Evolutionary conservation across 2,888 invertebrate genomes (phyloP), one percentile per base, ranked within the genome.

Genomic region (Caenorhabditis parvicauda): DNA sequence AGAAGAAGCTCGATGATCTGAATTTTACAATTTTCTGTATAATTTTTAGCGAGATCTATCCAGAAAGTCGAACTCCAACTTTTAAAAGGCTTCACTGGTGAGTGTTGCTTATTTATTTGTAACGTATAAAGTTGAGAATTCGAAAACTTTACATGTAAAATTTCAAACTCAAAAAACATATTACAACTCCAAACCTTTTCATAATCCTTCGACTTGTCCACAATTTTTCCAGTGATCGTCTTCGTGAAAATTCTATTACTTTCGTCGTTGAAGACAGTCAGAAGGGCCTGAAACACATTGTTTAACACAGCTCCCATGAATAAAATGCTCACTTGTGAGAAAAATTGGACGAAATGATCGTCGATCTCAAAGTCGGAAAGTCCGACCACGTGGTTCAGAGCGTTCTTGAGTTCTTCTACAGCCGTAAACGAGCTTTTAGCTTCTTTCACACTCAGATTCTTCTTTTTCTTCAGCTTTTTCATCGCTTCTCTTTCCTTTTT

Each of bases 1-100:
- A 59, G 41, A 14, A 72, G 53, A 19, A 67, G 45, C 19, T 57
- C 50, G n/a, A 70, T 55, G n/a, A 59, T 37, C 49, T 50, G 27
- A 43, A 50, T 39, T 17, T n/a, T n/a, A n/a, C n/a, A n/a, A n/a
- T n/a, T n/a, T n/a, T n/a, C n/a, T n/a, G n/a, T n/a, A n/a, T n/a
- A n/a, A n/a, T n/a, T n/a, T n/a, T n/a, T n/a, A n/a, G n/a, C n/a
- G n/a, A n/a, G n/a, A n/a, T n/a, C n/a, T n/a, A n/a, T n/a, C n/a
- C n/a, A n/a, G n/a, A n/a, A n/a, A n/a, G n/a, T n/a, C n/a, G n/a
- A n/a, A n/a, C n/a, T n/a, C n/a, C n/a, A n/a, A n/a, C n/a, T n/a
- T n/a, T n/a, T n/a, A n/a, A n/a, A n/a, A n/a, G n/a, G n/a, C n/a
- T n/a, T n/a, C n/a, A n/a, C n/a, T n/a, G n/a, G n/a, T n/a, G n/a